Conservation (phyloP, 2,113 vertebrate species). For the Nycticebus coucang region DNA sequence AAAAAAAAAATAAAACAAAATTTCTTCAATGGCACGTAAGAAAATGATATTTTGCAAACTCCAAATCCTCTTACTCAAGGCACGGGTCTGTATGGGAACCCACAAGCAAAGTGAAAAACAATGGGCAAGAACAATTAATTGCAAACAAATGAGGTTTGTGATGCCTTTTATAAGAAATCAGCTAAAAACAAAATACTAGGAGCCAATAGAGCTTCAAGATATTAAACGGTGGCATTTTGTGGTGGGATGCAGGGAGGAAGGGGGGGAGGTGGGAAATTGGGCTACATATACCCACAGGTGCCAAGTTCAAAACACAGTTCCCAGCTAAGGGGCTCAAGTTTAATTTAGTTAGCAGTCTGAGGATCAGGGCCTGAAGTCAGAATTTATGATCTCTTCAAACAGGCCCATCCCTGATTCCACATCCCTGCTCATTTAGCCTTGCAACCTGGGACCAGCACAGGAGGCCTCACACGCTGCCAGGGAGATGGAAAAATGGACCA, state of each 20-base stretch:
- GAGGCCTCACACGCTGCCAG: constrained; percentile 63
- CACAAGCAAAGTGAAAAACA: background rate
- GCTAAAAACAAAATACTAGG: background rate
- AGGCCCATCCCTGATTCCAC: constrained; percentile 64
- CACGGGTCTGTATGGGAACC: background rate
- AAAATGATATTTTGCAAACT: background rate
- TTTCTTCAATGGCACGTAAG: background rate
- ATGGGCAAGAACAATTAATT: no score
- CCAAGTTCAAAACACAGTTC: background rate
- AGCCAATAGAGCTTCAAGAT: background rate
- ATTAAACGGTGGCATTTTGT: background rate
- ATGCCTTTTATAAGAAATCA: constrained; percentile 30
- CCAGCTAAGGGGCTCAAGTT: background rate
- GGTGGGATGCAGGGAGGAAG: background rate
- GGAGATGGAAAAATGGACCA: constrained; percentile 78
- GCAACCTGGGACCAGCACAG: background rate
- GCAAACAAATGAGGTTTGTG: background rate
- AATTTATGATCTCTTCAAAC: constrained; percentile 74
- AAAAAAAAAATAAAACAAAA: no score
- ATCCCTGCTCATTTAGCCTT: constrained; percentile 31
- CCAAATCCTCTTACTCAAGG: background rate
- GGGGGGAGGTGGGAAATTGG: background rate
- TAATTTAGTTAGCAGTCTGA: background rate
- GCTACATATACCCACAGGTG: background rate
- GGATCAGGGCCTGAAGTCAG: constrained; percentile 48